phyloP scores from a whole-genome alignment of 2,888 invertebrate species.

The Pterostichus niger region DNA sequence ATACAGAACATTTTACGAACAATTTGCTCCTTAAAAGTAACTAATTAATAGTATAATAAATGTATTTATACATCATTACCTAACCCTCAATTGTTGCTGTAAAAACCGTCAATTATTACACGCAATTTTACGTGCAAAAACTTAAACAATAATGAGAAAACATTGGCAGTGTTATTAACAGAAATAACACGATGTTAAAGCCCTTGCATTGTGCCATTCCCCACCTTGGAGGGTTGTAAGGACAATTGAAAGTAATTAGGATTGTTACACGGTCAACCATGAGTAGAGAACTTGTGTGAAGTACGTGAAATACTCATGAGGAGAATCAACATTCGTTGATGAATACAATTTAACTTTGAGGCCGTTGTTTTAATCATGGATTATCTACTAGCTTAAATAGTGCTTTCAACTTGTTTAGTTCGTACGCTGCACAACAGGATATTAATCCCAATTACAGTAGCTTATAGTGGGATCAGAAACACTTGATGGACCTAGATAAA shows the following conservation, averaged over 20 bases:
- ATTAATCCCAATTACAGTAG: too few species aligned
- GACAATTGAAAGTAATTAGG: conserved; percentile 26
- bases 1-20: conserved; percentile 9
- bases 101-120: conserved; percentile 13
- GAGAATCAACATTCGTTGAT: neutral
- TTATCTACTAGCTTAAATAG: neutral
- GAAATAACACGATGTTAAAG: neutral
- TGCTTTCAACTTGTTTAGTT: too few species aligned
- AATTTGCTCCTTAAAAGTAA: neutral
- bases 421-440: too few species aligned
- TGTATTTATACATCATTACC: neutral
- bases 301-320: conserved; percentile 15
- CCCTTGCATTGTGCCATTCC: conserved; percentile 23
- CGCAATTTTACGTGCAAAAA: conserved; percentile 7
- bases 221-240: conserved; percentile 6
- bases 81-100: neutral
- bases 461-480: too few species aligned
- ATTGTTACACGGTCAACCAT: neutral
- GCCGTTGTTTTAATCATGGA: neutral
- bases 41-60: neutral
- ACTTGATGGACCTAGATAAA: too few species aligned
- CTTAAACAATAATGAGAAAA: conserved; percentile 16
- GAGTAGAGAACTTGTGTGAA: conserved; percentile 1
- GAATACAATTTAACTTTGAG: conserved; percentile 7
- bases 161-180: neutral